These are phyloP conservation scores for Grammomys surdaster DNA, from an alignment of 2,113 vertebrate genomes.

Conservation along the genomic window DNA sequence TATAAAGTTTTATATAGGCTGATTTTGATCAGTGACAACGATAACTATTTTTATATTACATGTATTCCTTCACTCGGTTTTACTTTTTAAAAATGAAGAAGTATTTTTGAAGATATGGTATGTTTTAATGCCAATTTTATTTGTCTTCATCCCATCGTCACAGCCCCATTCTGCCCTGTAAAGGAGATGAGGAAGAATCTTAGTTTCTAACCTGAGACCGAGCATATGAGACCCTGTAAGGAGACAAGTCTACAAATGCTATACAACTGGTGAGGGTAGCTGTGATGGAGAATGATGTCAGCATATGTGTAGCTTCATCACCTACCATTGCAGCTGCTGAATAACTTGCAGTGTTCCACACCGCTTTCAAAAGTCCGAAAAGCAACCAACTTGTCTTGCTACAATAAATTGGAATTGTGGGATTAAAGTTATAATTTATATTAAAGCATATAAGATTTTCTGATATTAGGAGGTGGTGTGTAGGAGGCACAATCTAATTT, in stretches of 20 bases:
- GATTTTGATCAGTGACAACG: not conserved
- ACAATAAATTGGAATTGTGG: not conserved
- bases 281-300: no score
- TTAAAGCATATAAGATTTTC: not conserved
- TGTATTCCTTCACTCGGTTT: no score
- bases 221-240: not conserved
- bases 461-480: not conserved
- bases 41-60: not conserved
- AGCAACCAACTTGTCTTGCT: not conserved
- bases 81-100: not conserved
- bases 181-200: not conserved
- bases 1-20: not conserved
- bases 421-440: not conserved
- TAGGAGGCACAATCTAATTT: not conserved
- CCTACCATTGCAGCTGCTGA: not conserved
- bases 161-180: not conserved
- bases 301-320: not conserved
- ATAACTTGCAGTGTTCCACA: not conserved
- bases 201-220: not conserved
- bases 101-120: not conserved
- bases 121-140: no score
- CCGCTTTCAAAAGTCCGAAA: not conserved
- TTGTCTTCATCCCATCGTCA: not conserved
- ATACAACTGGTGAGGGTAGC: accelerated
- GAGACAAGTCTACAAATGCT: accelerated